Conservation (phyloP, 2,113 vertebrate genomes). For the Pseudopipra pipra region DNA sequence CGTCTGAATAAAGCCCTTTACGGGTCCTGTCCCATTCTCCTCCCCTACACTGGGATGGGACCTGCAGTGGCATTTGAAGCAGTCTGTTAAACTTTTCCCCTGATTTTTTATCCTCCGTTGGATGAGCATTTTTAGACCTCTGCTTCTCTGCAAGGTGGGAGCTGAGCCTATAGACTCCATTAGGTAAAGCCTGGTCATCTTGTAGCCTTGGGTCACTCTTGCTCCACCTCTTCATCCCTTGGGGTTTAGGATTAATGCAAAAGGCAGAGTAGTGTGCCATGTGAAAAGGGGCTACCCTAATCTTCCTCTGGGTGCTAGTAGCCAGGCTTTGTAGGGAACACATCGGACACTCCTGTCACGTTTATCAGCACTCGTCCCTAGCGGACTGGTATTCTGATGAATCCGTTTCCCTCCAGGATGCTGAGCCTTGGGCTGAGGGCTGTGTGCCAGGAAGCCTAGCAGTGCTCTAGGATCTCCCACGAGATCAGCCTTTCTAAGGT, state of each 20-base stretch:
- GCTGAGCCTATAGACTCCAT: background rate
- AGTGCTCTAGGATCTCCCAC: background rate
- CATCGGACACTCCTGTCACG: background rate
- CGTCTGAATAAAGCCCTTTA: slow-evolving; percentile 27
- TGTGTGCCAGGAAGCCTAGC: background rate
- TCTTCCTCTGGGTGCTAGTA: background rate
- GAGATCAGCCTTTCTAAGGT: slow-evolving; percentile 38
- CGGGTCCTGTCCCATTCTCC: background rate
- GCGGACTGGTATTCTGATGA: background rate
- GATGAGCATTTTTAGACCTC: background rate
- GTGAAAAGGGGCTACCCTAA: background rate
- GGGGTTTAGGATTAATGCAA: background rate
- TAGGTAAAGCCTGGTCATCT: background rate
- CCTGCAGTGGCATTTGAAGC: background rate
- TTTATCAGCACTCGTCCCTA: background rate
- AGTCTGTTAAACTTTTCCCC: slow-evolving; percentile 26
- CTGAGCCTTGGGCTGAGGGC: slow-evolving; percentile 38
- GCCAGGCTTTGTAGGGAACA: background rate
- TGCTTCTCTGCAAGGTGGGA: background rate
- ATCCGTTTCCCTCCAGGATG: background rate
- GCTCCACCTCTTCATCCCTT: background rate
- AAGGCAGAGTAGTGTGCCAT: background rate
- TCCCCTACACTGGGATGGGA: background rate
- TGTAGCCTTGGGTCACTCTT: background rate
- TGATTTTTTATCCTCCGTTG: background rate